A percentile compares a stretch with the other conserved stretches of the same genome.
phyloP scores from a whole-genome alignment of 2,797 vertebrate species.

The Dipus sagitta region DNA sequence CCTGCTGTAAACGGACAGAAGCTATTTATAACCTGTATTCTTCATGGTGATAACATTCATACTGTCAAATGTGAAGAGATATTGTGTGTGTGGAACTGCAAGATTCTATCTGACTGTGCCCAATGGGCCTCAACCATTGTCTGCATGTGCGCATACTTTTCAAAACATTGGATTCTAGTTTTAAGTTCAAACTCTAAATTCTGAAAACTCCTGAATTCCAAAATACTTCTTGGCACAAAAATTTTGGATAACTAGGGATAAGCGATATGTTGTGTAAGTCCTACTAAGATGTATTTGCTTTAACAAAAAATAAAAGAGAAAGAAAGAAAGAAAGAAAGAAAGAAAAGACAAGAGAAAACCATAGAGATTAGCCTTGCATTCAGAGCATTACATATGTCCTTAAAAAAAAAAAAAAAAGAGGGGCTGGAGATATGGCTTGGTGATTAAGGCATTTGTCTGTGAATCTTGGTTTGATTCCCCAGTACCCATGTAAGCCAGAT shows the following conservation, averaged over 20 bases:
- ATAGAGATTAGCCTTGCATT: background rate
- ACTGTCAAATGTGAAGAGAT: background rate
- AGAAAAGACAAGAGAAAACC: background rate
- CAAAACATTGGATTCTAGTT: background rate
- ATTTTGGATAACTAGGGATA: background rate
- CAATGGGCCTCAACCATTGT: background rate
- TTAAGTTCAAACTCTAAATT: slow-evolving; percentile 31
- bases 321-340: no score
- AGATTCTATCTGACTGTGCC: background rate
- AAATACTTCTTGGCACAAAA: background rate
- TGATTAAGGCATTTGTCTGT: no score
- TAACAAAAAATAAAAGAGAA: background rate
- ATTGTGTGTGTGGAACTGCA: background rate
- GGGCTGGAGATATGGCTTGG: no score
- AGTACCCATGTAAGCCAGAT: no score
- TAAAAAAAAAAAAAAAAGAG: background rate
- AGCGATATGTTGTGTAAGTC: background rate
- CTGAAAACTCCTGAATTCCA: background rate
- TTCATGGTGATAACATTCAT: background rate
- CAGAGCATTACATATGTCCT: background rate
- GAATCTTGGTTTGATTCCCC: no score
- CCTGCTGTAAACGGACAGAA: background rate
- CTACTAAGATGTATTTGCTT: background rate
- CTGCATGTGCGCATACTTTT: background rate
- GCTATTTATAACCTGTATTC: slow-evolving; percentile 22